phyloP scores from a whole-genome alignment of 1,140 invertebrate genomes.

The Galleria mellonella region DNA sequence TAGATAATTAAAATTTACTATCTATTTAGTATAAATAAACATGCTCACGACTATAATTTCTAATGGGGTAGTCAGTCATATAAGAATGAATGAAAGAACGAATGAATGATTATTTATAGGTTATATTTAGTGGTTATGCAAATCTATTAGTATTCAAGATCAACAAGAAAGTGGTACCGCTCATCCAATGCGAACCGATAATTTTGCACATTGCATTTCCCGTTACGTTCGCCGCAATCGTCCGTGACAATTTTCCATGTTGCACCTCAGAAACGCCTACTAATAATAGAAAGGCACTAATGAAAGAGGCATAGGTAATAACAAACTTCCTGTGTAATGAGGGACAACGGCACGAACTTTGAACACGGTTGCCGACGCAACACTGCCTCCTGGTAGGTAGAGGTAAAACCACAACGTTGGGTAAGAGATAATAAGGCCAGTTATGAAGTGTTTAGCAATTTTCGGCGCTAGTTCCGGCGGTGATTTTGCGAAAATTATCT shows the following conservation, averaged over 20 bases:
- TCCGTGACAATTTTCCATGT: slow-evolving; percentile 50
- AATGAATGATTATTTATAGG: too few species aligned
- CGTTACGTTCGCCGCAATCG: slow-evolving; percentile 53
- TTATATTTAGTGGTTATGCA: too few species aligned
- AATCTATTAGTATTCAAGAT: too few species aligned
- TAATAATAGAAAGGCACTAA: slow-evolving; percentile 51
- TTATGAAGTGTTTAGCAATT: too few species aligned
- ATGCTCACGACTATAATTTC: too few species aligned
- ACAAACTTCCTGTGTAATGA: slow-evolving; percentile 45
- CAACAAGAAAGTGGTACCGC: too few species aligned
- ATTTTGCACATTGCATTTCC: slow-evolving; percentile 58
- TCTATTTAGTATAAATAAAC: too few species aligned
- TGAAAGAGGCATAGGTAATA: slow-evolving; percentile 36
- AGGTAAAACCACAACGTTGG: slow-evolving; percentile 15
- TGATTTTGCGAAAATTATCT: too few species aligned
- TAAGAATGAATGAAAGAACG: too few species aligned
- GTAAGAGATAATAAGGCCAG: slow-evolving; percentile 10
- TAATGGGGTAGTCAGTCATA: too few species aligned
- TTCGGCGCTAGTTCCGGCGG: too few species aligned
- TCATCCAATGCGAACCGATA: slow-evolving; percentile 44
- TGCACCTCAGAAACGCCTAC: slow-evolving; percentile 36
- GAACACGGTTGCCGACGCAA: slow-evolving; percentile 33
- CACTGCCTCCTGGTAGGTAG: slow-evolving; percentile 14
- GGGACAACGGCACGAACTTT: slow-evolving; percentile 35
- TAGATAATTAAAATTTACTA: too few species aligned